Base-by-base conservation (phyloP, 2,888 invertebrate species). In the Platycnemis pennipes region DNA sequence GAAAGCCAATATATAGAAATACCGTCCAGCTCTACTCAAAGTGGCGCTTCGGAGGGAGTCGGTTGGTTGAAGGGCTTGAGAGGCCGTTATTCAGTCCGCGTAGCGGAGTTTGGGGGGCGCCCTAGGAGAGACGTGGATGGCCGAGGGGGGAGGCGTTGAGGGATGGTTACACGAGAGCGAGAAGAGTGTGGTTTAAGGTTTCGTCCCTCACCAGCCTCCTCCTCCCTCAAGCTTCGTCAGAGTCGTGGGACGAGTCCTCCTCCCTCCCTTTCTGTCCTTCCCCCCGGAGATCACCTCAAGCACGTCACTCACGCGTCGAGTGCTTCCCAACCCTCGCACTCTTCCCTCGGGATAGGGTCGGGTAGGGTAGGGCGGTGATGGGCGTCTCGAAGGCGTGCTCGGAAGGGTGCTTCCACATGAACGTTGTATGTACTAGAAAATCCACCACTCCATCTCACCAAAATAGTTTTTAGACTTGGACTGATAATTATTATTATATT, bases 81-180 rank as follows among this genome's bases (percentile, higher is more conserved):
- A n/a, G n/a, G n/a, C n/a, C n/a, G n/a, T n/a, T n/a, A n/a, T n/a
- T n/a, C n/a, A n/a, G n/a, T n/a, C n/a, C n/a, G n/a, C n/a, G n/a
- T n/a, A n/a, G n/a, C n/a, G 13, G 8, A 13, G 77, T 3, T 63
- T 7, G 77, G 77, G 69, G 69, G 7, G 31, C 5, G 8, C 19
- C n/a, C 7, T 1, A 37, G 37, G 77, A 1, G 77, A n/a, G 31
- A 37, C 13, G 77, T 4, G 77, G 31, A 37, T 3, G 63, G 63
- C 4, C n/a, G 26, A 1, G 63, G n/a, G 63, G 63, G n/a, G 63
- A 26, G 7, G 26, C 49, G 63, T 22, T 63, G 63, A 37, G 77
- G 8, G 77, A 77, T 77, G 77, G 77, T 37, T 77, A 77, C 77
- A 77, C 37, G 77, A 77, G 77, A 77, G 77, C 26, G 37, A 37